These are phyloP conservation scores for Amphipoea lucens DNA, from an alignment of 2,888 invertebrate genomes.

Conservation along the genomic window DNA sequence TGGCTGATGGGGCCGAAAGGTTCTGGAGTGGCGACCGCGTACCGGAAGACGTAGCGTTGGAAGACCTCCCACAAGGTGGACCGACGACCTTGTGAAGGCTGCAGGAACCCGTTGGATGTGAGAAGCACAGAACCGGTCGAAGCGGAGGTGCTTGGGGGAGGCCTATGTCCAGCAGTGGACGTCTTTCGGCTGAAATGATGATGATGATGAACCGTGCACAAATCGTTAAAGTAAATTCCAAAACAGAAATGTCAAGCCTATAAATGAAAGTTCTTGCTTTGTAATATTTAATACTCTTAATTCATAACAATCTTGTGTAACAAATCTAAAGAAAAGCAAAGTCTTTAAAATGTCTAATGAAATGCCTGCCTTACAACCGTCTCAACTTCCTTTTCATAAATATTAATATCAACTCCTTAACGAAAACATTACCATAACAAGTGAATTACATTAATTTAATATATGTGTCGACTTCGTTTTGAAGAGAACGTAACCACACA, in stretches of 20 bases:
- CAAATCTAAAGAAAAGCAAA: neutral
- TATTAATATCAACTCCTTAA: slow-evolving; percentile 34
- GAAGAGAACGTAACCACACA: slow-evolving; percentile 45
- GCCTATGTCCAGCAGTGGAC: too few species aligned
- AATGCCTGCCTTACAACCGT: slow-evolving; percentile 13
- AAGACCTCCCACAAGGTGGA: too few species aligned
- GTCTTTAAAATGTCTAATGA: neutral
- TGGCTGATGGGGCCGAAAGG: too few species aligned
- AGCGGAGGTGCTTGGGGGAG: too few species aligned
- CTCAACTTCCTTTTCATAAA: slow-evolving; percentile 5
- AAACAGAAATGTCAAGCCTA: neutral
- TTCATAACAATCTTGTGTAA: neutral
- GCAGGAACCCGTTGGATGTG: too few species aligned
- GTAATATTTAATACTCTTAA: neutral
- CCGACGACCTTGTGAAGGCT: too few species aligned
- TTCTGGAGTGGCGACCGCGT: too few species aligned
- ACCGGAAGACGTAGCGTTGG: too few species aligned
- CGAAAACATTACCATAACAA: slow-evolving; percentile 47
- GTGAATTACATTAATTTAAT: slow-evolving; percentile 53
- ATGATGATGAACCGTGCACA: too few species aligned
- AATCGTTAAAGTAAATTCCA: neutral
- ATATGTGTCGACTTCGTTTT: slow-evolving; percentile 38
- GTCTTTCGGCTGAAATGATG: too few species aligned
- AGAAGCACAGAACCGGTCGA: too few species aligned
- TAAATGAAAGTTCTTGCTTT: neutral